Conservation (phyloP, 2,888 invertebrate genomes). For the Tachina lurida region DNA sequence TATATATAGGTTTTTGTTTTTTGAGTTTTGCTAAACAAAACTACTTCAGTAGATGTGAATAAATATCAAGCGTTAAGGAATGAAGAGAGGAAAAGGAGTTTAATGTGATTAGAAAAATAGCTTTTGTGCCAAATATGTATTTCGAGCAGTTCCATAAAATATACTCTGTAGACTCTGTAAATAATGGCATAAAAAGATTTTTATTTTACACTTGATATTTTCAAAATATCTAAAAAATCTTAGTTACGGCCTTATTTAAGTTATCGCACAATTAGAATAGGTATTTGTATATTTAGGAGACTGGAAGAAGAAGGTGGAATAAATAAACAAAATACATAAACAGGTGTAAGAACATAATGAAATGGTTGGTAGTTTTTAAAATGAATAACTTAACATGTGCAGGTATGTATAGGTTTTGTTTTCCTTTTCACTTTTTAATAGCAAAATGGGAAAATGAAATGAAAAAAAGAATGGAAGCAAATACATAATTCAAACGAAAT, state of each 20-base stretch:
- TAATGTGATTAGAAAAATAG: not conserved
- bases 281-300: not conserved
- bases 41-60: slow-evolving; percentile 79
- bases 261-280: not conserved
- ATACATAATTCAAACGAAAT: slow-evolving; percentile 8
- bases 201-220: too few relatives aligned
- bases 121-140: not conserved
- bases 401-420: not conserved
- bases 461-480: not conserved
- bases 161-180: not conserved
- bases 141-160: too few relatives aligned
- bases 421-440: slow-evolving; percentile 38
- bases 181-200: not conserved
- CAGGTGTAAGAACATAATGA: slow-evolving; percentile 22
- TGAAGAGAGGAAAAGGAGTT: not conserved
- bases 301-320: not conserved
- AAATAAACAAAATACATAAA: not conserved
- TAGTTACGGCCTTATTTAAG: slow-evolving; percentile 12
- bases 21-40: slow-evolving; percentile 77
- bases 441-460: slow-evolving; percentile 1
- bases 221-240: too few relatives aligned
- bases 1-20: slow-evolving; percentile 43
- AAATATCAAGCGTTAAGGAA: slow-evolving; percentile 71
- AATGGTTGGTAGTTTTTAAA: slow-evolving; percentile 38
- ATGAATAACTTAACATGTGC: slow-evolving; percentile 7